Conservation (phyloP, 1,140 invertebrate species). For the Vanessa atalanta region DNA sequence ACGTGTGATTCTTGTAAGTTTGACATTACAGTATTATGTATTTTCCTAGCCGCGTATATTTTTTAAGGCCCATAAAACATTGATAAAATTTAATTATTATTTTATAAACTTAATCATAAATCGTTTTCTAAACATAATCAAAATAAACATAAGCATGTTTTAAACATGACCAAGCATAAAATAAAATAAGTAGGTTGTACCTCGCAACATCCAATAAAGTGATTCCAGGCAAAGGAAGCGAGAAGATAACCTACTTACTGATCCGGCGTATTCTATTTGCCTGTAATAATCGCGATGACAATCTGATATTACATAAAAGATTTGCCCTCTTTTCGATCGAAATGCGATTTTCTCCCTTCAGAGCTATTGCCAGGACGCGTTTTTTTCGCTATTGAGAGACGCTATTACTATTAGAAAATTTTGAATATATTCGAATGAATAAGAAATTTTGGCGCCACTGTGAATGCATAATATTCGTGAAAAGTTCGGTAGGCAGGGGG, state of each 20-base stretch:
- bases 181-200: slow-evolving; percentile 59
- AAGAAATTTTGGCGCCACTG: slow-evolving; percentile 68
- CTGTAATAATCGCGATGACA: slow-evolving; percentile 81
- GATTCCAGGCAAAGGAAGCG: slow-evolving; percentile 75
- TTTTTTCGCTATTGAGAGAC: slow-evolving; percentile 74
- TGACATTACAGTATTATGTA: neutral
- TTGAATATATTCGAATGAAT: slow-evolving; percentile 77
- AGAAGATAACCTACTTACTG: slow-evolving; percentile 79
- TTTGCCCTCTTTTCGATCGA: slow-evolving; percentile 79
- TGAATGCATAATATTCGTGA: slow-evolving; percentile 60
- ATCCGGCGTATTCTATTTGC: slow-evolving; percentile 80
- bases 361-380: slow-evolving; percentile 73
- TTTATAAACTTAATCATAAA: no score
- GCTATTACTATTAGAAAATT: slow-evolving; percentile 69
- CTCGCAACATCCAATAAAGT: slow-evolving; percentile 73
- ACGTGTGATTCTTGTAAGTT: neutral
- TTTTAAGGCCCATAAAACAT: no score
- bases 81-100: no score
- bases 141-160: slow-evolving; percentile 22
- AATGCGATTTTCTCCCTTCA: slow-evolving; percentile 78
- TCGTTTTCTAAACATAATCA: neutral
- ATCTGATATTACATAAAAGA: slow-evolving; percentile 81
- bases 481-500: slow-evolving; percentile 4
- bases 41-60: neutral
- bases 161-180: slow-evolving; percentile 52